Base-by-base conservation (phyloP, 2,797 vertebrate species). In the Ctenochaetus hawaiiensis region DNA sequence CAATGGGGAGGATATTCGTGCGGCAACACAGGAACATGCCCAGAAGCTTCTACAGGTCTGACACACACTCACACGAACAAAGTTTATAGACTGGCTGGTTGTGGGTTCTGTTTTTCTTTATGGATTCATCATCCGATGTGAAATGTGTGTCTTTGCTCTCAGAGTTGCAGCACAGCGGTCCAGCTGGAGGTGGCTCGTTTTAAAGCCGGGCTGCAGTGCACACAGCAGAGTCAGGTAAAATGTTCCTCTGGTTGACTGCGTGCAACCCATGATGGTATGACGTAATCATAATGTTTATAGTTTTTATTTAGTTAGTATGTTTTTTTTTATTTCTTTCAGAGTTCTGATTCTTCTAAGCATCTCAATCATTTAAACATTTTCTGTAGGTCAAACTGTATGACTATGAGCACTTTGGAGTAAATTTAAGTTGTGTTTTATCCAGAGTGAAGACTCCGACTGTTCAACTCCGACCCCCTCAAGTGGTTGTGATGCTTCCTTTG, bases 171-270 rank as follows among this genome's bases (percentile, higher is more conserved):
- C 80, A 97, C 95, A 81, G 93, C 89, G 0, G 94, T 97, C 30
- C 94, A 94, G 75, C 92, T 99, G 81, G 97, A 99, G 84, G 94
- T 99, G 57, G 98, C 98, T 92, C 96, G 97, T 85, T 96, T 98
- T 90, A 98, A 97, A 95, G 92, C 97, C 5, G 95, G 96, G 5
- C 91, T 96, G 0, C 95, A 96, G 77, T 96, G 95, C 80, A 94
- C 96, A 10, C 95, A 96, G 85, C 94, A 94, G 64, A 96, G 95
- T 91, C 97, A 98, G 96, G 98, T 99, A 90, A 75, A 90, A 6
- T 16, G 6, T 54, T 70, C 63, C 16, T 14, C 12, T 47, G 2
- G 6, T 34, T 34, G 30, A 34, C 6, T 72, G 39, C 49, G 26
- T 60, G 26, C 22, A 8, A 61, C 52, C 10, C n/a, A 14, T 43